A percentile compares a stretch with the other conserved stretches of the same genome.
These are phyloP conservation scores for Leptocoma aspasia DNA, from an alignment of 2,113 vertebrate genomes.

Conservation along the genomic window DNA sequence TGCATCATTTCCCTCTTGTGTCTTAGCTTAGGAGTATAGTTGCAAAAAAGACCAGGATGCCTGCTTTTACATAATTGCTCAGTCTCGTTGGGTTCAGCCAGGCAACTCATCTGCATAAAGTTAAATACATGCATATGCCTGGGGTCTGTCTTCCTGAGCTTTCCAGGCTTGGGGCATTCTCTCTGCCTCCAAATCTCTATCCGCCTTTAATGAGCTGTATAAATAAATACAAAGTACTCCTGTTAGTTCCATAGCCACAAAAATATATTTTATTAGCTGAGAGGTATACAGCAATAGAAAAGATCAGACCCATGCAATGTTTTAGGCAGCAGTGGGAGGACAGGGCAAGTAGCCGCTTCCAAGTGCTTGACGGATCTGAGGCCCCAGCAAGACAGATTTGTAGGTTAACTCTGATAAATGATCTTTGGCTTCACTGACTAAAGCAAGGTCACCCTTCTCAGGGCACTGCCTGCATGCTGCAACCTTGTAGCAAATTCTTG, in stretches of 20 bases:
- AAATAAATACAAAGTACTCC: constrained; percentile 46
- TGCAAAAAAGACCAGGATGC: neutral
- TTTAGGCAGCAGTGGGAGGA: neutral
- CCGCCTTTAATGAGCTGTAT: constrained; percentile 30
- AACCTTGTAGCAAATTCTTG: constrained; percentile 1
- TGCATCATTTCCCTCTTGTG: neutral
- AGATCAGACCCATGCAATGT: neutral
- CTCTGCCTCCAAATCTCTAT: constrained; percentile 19
- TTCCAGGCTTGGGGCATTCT: constrained; percentile 13
- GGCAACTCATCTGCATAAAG: neutral
- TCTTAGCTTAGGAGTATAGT: neutral
- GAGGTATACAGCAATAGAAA: neutral
- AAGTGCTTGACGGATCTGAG: neutral
- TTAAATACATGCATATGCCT: constrained; percentile 18
- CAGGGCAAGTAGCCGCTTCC: constrained; percentile 18
- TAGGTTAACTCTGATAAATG: constrained; percentile 57
- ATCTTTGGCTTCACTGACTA: constrained; percentile 35
- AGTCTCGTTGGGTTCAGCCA: neutral
- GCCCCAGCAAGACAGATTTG: constrained; percentile 6
- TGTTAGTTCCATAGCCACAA: neutral
- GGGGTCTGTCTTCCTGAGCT: constrained; percentile 5
- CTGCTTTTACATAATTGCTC: neutral
- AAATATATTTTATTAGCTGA: constrained; percentile 27
- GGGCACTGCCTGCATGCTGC: neutral
- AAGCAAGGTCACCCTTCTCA: neutral